Percentiles rank a stretch among this genome's conserved stretches.
These are phyloP conservation scores for Gracilinanus agilis DNA, from an alignment of 2,113 vertebrate genomes.

Conservation along the genomic window DNA sequence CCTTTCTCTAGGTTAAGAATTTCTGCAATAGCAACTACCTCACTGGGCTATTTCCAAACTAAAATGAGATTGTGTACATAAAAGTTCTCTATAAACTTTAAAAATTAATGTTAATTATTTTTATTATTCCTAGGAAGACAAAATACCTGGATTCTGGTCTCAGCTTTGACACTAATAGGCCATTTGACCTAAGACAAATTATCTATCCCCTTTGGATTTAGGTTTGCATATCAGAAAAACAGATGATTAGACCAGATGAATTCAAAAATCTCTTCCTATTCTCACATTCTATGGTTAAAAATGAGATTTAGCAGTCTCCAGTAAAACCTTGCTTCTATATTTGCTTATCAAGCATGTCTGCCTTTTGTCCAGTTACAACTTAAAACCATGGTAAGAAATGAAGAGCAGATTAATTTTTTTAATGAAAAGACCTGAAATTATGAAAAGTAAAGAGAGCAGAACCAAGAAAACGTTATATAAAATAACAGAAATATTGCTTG, in stretches of 20 bases:
- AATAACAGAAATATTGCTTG: too few relatives aligned
- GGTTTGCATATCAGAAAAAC: background rate
- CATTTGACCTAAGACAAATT: background rate
- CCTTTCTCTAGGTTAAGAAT: too few relatives aligned
- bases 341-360: background rate
- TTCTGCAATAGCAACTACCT: too few relatives aligned
- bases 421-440: too few relatives aligned
- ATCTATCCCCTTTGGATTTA: background rate
- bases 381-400: background rate
- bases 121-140: background rate
- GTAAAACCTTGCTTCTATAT: background rate
- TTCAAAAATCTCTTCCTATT: background rate
- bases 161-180: background rate
- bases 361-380: background rate
- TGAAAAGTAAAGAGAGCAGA: too few relatives aligned
- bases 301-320: background rate
- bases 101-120: too few relatives aligned
- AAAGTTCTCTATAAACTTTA: too few relatives aligned
- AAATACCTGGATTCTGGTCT: conserved; percentile 8
- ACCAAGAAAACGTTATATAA: too few relatives aligned
- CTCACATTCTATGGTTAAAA: background rate
- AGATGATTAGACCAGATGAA: background rate
- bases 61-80: too few relatives aligned
- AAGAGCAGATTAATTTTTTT: too few relatives aligned
- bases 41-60: too few relatives aligned